Conservation (phyloP, 1,140 invertebrate genomes). For the Dreissena rostriformis region DNA sequence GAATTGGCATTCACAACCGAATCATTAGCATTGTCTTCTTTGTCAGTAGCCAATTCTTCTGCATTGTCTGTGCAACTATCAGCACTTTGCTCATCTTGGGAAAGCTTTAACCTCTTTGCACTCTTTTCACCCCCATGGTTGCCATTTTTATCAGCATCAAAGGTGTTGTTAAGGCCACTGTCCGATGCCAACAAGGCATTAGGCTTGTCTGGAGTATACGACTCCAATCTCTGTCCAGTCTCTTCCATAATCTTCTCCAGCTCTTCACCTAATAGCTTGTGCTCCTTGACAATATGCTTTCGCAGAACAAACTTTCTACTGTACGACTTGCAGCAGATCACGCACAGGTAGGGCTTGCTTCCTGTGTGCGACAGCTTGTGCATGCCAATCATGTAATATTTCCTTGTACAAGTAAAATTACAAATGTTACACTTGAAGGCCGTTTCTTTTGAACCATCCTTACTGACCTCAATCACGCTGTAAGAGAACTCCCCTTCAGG, state of each 20-base stretch:
- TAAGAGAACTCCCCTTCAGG: constrained; percentile 3
- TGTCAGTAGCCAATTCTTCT: too few relatives aligned
- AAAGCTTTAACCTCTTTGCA: too few relatives aligned
- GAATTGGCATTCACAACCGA: too few relatives aligned
- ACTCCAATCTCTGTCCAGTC: constrained; percentile 3
- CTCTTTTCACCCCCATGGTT: too few relatives aligned
- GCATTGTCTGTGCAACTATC: too few relatives aligned
- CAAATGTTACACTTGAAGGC: constrained; percentile 31
- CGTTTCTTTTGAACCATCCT: not conserved
- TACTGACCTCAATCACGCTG: not conserved
- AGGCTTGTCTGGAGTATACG: too few relatives aligned
- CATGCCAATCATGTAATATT: constrained; percentile 21
- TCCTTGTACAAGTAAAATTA: constrained; percentile 28
- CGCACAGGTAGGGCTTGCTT: constrained; percentile 21
- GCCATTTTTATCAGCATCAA: too few relatives aligned
- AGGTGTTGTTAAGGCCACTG: too few relatives aligned
- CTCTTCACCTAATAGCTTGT: constrained; percentile 7
- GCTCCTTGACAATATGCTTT: constrained; percentile 20
- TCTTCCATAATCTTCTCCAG: constrained; percentile 10
- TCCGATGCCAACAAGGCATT: too few relatives aligned
- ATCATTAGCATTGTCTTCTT: too few relatives aligned
- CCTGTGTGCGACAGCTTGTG: constrained; percentile 19
- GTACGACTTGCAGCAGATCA: constrained; percentile 16
- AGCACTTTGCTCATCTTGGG: too few relatives aligned
- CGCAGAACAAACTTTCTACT: constrained; percentile 11